Evolutionary conservation across 2,888 invertebrate genomes (phyloP).

Genomic region (Pristionchus maxplancki): DNA sequence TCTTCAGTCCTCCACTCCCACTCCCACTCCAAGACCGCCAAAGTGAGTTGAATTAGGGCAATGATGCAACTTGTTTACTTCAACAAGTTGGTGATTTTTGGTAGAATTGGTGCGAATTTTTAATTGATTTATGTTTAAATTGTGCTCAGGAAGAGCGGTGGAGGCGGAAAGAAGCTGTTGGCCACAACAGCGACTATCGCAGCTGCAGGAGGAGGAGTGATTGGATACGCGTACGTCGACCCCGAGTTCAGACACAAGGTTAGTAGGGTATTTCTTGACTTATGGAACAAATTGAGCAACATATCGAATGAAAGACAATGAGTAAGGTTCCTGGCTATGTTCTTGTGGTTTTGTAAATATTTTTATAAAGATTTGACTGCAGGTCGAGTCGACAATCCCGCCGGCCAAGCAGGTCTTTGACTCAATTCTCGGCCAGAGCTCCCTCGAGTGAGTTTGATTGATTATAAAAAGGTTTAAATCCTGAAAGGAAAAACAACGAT

Average conservation of each 20-base stretch:
- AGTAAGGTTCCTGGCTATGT: no score
- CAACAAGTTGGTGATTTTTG: neutral
- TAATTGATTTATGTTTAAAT: neutral
- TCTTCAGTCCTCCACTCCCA: constrained; percentile 24
- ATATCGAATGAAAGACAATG: no score
- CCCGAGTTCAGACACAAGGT: constrained; percentile 67
- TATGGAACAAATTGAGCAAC: no score
- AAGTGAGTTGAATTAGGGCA: neutral
- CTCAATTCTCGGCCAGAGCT: constrained; percentile 63
- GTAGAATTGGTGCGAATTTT: neutral
- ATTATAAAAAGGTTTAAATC: neutral
- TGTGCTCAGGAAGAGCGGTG: constrained; percentile 61
- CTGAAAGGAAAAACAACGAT: neutral
- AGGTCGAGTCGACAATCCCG: constrained; percentile 66
- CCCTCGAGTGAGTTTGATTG: constrained; percentile 56
- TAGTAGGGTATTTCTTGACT: no score
- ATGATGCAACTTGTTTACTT: constrained; percentile 5
- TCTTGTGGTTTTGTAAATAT: no score
- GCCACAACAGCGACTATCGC: constrained; percentile 57
- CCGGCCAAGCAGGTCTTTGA: constrained; percentile 65
- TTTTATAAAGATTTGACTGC: neutral
- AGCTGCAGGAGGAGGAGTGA: constrained; percentile 68
- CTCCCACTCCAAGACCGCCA: neutral
- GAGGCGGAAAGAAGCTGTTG: constrained; percentile 61
- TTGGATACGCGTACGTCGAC: constrained; percentile 71